Evolutionary conservation across 2,113 vertebrate species (phyloP).

Genomic region (Cyprinodon variegatus): DNA sequence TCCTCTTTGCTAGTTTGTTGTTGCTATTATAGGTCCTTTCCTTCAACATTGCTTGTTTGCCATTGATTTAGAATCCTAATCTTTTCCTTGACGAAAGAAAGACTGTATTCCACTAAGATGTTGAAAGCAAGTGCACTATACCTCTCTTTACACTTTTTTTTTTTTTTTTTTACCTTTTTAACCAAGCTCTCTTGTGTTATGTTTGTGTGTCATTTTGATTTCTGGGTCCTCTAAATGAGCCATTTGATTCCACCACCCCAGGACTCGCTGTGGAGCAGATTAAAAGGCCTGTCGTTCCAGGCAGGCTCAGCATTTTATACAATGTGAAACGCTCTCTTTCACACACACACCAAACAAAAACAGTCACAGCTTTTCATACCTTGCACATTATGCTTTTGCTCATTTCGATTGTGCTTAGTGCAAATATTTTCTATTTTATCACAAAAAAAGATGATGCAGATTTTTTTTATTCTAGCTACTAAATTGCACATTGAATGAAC

Average conservation of each 20-base stretch:
- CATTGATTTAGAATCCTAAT: slow-evolving; percentile 58
- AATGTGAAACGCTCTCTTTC: neutral
- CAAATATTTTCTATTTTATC: neutral
- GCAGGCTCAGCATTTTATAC: neutral
- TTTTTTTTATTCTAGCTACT: neutral
- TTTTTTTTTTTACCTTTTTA: slow-evolving; percentile 28
- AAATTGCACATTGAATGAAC: neutral
- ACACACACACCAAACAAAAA: neutral
- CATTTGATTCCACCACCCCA: neutral
- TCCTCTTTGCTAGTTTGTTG: neutral
- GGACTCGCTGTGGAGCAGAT: neutral
- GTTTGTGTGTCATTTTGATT: neutral
- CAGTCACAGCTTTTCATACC: neutral
- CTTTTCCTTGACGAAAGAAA: neutral
- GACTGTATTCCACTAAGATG: slow-evolving; percentile 25
- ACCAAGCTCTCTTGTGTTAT: neutral
- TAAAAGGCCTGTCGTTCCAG: neutral
- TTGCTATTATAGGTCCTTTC: neutral
- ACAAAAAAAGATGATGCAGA: neutral
- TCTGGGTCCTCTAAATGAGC: neutral
- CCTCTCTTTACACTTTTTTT: slow-evolving; percentile 28
- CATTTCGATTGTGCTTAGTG: neutral
- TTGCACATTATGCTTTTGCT: neutral
- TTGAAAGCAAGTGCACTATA: slow-evolving; percentile 17
- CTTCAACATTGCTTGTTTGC: neutral